Base-by-base conservation (phyloP, 1,140 invertebrate species). In the Sogatella furcifera region DNA sequence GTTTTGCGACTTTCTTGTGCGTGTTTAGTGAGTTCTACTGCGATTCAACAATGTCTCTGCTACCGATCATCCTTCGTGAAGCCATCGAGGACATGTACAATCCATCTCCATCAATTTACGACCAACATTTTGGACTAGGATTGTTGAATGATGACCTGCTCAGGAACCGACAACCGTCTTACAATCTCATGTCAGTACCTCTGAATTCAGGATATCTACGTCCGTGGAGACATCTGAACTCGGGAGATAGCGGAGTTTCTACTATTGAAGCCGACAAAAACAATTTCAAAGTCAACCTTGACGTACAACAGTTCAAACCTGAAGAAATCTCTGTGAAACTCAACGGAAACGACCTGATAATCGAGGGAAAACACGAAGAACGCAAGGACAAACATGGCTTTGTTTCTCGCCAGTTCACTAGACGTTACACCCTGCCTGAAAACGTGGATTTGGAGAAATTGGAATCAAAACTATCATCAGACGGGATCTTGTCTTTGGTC, bases 291-390 rank as follows among this genome's bases (percentile, higher is more conserved):
- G 77, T 84, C 52, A 77, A 78, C 43, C 71, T 90, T 63, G 86
- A 89, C 68, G 84, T 91, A 0, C 81, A 84, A 53, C 84, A 89
- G 64, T 92, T 90, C 72, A 78, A 81, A 61, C 88, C 89, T 0
- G 86, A 91, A 59, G 89, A 93, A 70, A 78, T 92, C 24, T 43
- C 84, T 92, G 1, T 90, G 86, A 72, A 75, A 83, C 1, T 38
- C 34, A 11, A 10, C 34, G 84, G 87, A 62, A 80, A 84, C 55
- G 78, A 75, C 38, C 74, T 89, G 0, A 76, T 85, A 6, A 75
- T 89, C 11, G 77, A 83, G 69, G 86, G 80, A 0, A 86, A 85
- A 68, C 84, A 87, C 60, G 84, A 87, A 66, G 80, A 86, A 63
- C 79, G 78, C 49, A 64, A 77, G 44, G 84, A 84, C 62, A 77